Conservation (phyloP, 2,888 invertebrate genomes). For the Lasioglossum lativentre region DNA sequence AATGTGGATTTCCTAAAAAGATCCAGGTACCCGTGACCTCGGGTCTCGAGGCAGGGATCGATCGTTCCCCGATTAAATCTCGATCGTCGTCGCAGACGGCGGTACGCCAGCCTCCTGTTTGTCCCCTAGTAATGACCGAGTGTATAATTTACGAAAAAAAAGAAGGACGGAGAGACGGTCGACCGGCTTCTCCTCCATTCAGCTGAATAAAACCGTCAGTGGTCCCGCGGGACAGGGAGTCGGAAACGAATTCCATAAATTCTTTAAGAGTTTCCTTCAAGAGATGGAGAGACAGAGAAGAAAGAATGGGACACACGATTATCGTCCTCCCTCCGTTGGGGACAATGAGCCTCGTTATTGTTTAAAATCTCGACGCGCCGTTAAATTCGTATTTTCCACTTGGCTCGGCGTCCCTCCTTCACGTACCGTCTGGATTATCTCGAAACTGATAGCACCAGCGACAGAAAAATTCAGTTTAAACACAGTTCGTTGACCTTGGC, state of each 20-base stretch:
- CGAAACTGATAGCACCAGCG: background rate
- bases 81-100: conserved; percentile 33
- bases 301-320: conserved; percentile 52
- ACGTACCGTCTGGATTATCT: background rate
- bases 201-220: conserved; percentile 53
- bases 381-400: conserved; percentile 8
- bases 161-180: conserved; percentile 33
- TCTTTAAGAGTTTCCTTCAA: conserved; percentile 45
- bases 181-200: conserved; percentile 47
- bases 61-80: conserved; percentile 49
- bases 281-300: background rate
- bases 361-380: conserved; percentile 46
- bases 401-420: background rate
- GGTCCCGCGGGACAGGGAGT: conserved; percentile 44
- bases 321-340: conserved; percentile 31
- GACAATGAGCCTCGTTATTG: conserved; percentile 56
- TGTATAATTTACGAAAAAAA: conserved; percentile 69
- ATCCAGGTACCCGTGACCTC: background rate
- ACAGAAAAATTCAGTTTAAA: background rate
- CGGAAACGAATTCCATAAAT: conserved; percentile 65
- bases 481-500: background rate
- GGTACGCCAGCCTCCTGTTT: conserved; percentile 46
- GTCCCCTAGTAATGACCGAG: conserved; percentile 63
- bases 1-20: background rate
- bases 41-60: background rate